Evolutionary conservation across 1,140 invertebrate genomes (phyloP).

Genomic region (Anoplolepis gracilipes): DNA sequence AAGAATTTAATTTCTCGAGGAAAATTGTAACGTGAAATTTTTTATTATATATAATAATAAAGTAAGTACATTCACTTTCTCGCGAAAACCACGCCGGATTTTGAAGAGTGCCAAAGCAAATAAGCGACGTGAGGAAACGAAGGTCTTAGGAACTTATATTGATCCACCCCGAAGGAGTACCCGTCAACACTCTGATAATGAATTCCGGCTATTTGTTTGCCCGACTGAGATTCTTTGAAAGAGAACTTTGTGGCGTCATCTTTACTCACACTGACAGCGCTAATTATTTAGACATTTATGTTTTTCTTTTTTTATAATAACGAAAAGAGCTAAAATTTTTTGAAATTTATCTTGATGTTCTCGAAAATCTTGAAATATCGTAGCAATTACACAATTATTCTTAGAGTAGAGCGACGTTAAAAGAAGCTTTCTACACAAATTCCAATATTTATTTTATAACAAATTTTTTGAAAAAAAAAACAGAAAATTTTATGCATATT

Average conservation of each 20-base stretch:
- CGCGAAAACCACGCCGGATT: not conserved
- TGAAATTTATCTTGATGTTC: too few species aligned
- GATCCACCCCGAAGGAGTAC: conserved; percentile 28
- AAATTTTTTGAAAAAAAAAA: too few species aligned
- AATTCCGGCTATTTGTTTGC: conserved; percentile 51
- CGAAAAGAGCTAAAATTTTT: not conserved
- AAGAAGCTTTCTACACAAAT: too few species aligned
- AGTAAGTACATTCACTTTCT: not conserved
- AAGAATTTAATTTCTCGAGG: not conserved
- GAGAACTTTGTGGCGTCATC: not conserved
- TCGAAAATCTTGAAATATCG: too few species aligned
- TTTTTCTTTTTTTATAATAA: not conserved
- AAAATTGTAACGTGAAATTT: not conserved
- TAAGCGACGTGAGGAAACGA: not conserved
- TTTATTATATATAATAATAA: not conserved
- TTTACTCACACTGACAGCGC: not conserved
- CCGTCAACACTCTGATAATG: conserved; percentile 17
- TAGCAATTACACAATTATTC: too few species aligned
- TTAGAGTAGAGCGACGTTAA: too few species aligned
- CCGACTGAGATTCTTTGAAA: not conserved
- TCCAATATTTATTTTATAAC: too few species aligned
- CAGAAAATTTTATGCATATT: too few species aligned
- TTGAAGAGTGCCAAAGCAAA: not conserved
- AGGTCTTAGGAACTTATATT: conserved; percentile 38
- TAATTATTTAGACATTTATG: conserved; percentile 8